Evolutionary conservation across 1,140 invertebrate genomes (phyloP).

Genomic region (Drosophila paulistorum): DNA sequence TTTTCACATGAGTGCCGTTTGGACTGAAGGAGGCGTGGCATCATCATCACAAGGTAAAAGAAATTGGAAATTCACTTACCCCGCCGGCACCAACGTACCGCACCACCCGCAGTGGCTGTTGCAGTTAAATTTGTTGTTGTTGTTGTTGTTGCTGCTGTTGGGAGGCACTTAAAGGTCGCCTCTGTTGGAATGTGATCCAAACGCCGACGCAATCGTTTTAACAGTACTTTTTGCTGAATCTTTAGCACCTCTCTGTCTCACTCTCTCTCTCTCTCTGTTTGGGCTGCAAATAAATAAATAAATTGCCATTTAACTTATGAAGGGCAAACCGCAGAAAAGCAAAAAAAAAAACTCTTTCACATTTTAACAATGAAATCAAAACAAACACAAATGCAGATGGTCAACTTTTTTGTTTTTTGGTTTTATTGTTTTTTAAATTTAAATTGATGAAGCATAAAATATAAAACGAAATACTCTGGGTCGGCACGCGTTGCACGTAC

Average conservation of each 20-base stretch:
- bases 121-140: not conserved
- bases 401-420: not conserved
- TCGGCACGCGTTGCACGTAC: slow-evolving; percentile 12
- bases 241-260: not conserved
- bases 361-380: slow-evolving; percentile 47
- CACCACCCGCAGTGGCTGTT: too few relatives aligned
- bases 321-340: slow-evolving; percentile 31
- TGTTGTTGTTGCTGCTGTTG: not conserved
- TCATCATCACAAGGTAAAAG: not conserved
- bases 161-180: not conserved
- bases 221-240: slow-evolving; percentile 29
- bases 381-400: slow-evolving; percentile 18
- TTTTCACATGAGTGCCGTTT: slow-evolving; percentile 34
- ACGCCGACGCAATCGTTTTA: slow-evolving; percentile 25
- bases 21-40: not conserved
- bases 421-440: not conserved
- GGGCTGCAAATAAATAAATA: slow-evolving; percentile 39
- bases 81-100: not conserved
- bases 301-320: slow-evolving; percentile 41
- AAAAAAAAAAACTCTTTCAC: too few relatives aligned
- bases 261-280: too few relatives aligned
- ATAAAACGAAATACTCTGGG: not conserved
- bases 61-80: slow-evolving; percentile 47
- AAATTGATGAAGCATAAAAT: not conserved
- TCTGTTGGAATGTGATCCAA: slow-evolving; percentile 36